Conservation (phyloP, 2,888 invertebrate genomes). For the Synergus itoensis region DNA sequence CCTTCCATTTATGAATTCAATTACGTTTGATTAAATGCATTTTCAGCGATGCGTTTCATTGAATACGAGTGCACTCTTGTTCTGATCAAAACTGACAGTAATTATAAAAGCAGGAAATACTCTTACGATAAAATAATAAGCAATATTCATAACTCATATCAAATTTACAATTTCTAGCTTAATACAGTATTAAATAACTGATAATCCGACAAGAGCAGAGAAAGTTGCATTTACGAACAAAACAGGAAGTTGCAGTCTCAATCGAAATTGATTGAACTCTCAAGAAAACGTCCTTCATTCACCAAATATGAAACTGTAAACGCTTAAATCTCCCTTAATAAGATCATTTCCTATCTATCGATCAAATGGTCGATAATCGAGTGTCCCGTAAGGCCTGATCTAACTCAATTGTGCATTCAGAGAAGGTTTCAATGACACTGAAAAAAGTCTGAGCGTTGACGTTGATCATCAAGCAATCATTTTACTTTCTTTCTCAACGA, state of each 20-base stretch:
- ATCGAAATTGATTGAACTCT: constrained; percentile 18
- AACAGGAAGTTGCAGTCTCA: constrained; percentile 29
- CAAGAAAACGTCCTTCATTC: constrained; percentile 12
- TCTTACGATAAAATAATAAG: not conserved
- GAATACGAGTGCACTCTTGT: not conserved
- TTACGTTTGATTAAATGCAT: not conserved
- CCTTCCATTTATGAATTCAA: not conserved
- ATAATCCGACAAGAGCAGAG: constrained; percentile 25
- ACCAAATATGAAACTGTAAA: constrained; percentile 10
- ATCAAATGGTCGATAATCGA: constrained; percentile 29
- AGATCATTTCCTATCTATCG: constrained; percentile 15
- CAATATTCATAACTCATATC: constrained; percentile 10
- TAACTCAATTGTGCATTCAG: not conserved
- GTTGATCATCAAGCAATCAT: constrained; percentile 15
- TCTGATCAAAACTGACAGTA: not conserved
- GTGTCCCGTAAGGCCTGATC: constrained; percentile 4
- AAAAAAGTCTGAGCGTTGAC: not conserved
- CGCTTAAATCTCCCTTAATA: constrained; percentile 24
- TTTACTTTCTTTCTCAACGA: constrained; percentile 22
- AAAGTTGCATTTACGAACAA: constrained; percentile 30
- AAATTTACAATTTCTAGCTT: constrained; percentile 17
- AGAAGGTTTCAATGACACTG: not conserved
- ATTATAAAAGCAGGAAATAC: not conserved
- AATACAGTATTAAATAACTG: constrained; percentile 19
- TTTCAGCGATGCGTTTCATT: not conserved